A percentile compares a stretch with the other conserved stretches of the same genome.
These are phyloP conservation scores for Meloidogyne exigua DNA, from an alignment of 1,140 invertebrate species.

Conservation along the genomic window DNA sequence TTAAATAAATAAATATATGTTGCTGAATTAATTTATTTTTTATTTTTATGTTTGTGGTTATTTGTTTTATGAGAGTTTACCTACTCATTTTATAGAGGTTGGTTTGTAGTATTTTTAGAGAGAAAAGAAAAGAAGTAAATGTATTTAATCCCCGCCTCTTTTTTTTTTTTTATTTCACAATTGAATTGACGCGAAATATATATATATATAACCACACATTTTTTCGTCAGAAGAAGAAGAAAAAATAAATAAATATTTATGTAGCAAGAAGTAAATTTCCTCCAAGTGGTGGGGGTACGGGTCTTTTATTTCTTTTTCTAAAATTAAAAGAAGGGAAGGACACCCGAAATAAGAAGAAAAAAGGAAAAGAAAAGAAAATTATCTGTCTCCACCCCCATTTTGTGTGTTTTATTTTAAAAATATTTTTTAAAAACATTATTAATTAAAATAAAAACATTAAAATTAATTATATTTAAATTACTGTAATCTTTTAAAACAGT, in stretches of 20 bases:
- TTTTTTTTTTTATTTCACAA: neutral
- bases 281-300: neutral
- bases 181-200: too few relatives aligned
- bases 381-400: neutral
- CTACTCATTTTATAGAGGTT: too few relatives aligned
- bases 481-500: too few relatives aligned
- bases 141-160: neutral
- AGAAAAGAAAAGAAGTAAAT: neutral
- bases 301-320: neutral
- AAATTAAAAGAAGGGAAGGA: neutral
- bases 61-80: too few relatives aligned
- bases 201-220: slow-evolving; percentile 4
- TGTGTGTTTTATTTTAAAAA: neutral
- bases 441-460: too few relatives aligned
- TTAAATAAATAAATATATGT: too few relatives aligned
- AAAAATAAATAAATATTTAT: too few relatives aligned
- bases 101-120: too few relatives aligned
- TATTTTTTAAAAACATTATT: too few relatives aligned
- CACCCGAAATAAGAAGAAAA: neutral
- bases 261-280: neutral
- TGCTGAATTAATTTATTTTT: too few relatives aligned
- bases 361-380: neutral
- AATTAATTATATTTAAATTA: too few relatives aligned
- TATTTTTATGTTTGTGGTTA: too few relatives aligned
- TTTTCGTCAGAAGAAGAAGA: neutral